phyloP scores from a whole-genome alignment of 2,888 invertebrate genomes.

The Synergus laeviventris region DNA sequence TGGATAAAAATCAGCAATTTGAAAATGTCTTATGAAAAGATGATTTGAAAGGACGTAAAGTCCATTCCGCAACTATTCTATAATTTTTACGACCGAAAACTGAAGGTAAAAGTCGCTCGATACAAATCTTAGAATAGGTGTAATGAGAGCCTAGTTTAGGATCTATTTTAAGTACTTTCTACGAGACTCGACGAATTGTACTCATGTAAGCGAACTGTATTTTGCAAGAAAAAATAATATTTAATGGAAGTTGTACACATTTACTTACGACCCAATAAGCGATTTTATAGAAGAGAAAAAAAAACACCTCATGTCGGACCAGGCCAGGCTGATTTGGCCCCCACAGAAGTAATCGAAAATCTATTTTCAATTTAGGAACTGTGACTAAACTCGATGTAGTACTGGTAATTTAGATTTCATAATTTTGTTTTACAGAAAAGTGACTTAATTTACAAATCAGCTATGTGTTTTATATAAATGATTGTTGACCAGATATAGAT shows the following conservation, averaged over 20 bases:
- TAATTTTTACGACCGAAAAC: neutral
- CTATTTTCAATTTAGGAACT: slow-evolving; percentile 28
- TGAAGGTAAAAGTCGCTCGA: slow-evolving; percentile 53
- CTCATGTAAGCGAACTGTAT: slow-evolving; percentile 63
- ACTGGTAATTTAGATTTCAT: neutral
- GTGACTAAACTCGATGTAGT: neutral
- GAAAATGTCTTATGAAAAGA: neutral
- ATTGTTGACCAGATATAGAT: neutral
- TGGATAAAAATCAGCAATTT: slow-evolving; percentile 10
- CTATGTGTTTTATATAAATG: slow-evolving; percentile 14
- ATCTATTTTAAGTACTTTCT: slow-evolving; percentile 72
- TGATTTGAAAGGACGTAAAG: slow-evolving; percentile 16
- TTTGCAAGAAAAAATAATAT: slow-evolving; percentile 65
- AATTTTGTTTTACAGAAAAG: slow-evolving; percentile 2
- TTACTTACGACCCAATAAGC: slow-evolving; percentile 34
- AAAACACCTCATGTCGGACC: slow-evolving; percentile 27
- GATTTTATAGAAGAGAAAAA: slow-evolving; percentile 45
- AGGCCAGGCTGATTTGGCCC: slow-evolving; percentile 38
- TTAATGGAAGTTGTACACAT: slow-evolving; percentile 70
- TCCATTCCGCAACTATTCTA: neutral
- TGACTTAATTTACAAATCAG: slow-evolving; percentile 9
- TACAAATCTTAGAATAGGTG: slow-evolving; percentile 65
- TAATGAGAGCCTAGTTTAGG: slow-evolving; percentile 69
- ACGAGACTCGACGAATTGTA: slow-evolving; percentile 59
- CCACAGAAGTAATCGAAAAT: slow-evolving; percentile 33